Conservation (phyloP, 1,140 invertebrate species). For the Nymphalis io region DNA sequence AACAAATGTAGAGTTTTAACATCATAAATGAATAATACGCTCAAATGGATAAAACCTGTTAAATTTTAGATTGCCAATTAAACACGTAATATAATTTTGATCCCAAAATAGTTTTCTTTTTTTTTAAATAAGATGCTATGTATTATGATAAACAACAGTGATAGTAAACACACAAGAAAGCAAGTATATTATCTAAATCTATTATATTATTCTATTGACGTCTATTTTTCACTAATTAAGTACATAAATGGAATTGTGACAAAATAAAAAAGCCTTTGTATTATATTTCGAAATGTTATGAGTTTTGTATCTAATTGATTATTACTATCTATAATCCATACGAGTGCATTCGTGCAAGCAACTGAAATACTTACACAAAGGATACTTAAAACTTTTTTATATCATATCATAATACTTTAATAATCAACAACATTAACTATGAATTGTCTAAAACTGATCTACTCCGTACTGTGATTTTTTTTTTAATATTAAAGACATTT, state of each 20-base stretch:
- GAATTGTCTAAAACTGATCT: constrained; percentile 52
- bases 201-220: constrained; percentile 60
- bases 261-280: constrained; percentile 34
- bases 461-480: constrained; percentile 23
- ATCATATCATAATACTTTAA: constrained; percentile 47
- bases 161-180: constrained; percentile 46
- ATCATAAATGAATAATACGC: constrained; percentile 24
- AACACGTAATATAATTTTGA: constrained; percentile 60
- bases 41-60: constrained; percentile 19
- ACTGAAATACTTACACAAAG: constrained; percentile 41
- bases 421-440: constrained; percentile 59
- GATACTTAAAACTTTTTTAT: constrained; percentile 40
- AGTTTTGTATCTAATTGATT: constrained; percentile 35
- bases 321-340: constrained; percentile 47
- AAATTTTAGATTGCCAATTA: constrained; percentile 50
- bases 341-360: constrained; percentile 50
- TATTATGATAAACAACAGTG: constrained; percentile 17
- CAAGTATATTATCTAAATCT: constrained; percentile 41
- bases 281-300: constrained; percentile 16
- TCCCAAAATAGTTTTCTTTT: constrained; percentile 60
- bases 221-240: constrained; percentile 63
- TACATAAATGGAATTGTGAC: constrained; percentile 54
- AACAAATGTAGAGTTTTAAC: no score
- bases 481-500: constrained; percentile 13
- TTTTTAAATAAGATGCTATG: constrained; percentile 25